These are phyloP conservation scores for Drosophila repleta DNA, from an alignment of 1,140 invertebrate genomes.

Conservation along the genomic window DNA sequence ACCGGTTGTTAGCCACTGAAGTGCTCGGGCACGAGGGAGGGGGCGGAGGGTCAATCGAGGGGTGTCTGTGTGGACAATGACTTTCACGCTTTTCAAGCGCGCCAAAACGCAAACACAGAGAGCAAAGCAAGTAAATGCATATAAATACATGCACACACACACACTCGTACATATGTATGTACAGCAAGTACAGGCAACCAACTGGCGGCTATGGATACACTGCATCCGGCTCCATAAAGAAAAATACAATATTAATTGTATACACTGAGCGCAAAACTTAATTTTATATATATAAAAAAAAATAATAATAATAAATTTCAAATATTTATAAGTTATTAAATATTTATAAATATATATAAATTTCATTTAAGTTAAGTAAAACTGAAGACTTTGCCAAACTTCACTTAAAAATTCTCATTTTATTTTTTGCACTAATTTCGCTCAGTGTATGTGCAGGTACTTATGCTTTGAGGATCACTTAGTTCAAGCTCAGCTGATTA, in stretches of 20 bases:
- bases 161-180: neutral
- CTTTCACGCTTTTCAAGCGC: slow-evolving; percentile 77
- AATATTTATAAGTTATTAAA: neutral
- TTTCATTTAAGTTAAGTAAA: neutral
- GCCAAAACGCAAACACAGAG: slow-evolving; percentile 59
- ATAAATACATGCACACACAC: neutral
- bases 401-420: neutral
- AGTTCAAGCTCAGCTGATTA: slow-evolving; percentile 49
- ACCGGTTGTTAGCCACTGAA: slow-evolving; percentile 10
- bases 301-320: neutral
- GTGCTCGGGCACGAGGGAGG: slow-evolving; percentile 8
- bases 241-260: neutral
- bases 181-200: slow-evolving; percentile 28
- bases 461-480: slow-evolving; percentile 38
- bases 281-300: neutral
- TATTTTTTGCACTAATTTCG: slow-evolving; percentile 6
- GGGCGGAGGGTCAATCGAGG: slow-evolving; percentile 32
- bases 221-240: slow-evolving; percentile 6
- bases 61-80: slow-evolving; percentile 58
- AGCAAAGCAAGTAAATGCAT: slow-evolving; percentile 19
- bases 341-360: neutral
- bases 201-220: slow-evolving; percentile 28
- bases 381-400: no score
- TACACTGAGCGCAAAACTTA: neutral
- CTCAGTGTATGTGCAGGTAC: slow-evolving; percentile 15